Evolutionary conservation across 92 coral and sea anemone genomes (phyloP).

Genomic region (Actinernus sp.): DNA sequence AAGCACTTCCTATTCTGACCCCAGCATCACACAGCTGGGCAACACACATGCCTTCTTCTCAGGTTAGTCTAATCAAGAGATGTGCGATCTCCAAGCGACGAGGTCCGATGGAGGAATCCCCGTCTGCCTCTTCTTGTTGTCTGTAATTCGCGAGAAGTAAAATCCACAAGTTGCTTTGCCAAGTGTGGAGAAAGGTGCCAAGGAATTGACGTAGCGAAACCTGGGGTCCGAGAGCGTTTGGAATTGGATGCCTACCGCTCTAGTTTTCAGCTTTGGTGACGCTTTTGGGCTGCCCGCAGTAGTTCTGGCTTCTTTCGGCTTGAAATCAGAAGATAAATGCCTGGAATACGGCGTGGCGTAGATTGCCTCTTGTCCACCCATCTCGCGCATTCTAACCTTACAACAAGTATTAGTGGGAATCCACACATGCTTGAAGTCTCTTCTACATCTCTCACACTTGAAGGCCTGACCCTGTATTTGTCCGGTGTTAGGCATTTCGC

Average conservation of each 20-base stretch:
- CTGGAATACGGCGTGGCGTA: constrained; percentile 71
- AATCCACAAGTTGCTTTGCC: constrained; percentile 95
- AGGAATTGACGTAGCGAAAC: constrained; percentile 73
- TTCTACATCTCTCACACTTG: constrained; percentile 88
- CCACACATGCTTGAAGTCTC: constrained; percentile 89
- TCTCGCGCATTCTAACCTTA: constrained; percentile 28
- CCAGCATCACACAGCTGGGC: neutral
- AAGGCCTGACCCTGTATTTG: constrained; percentile 76
- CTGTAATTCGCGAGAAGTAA: constrained; percentile 89
- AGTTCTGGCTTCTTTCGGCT: constrained; percentile 27
- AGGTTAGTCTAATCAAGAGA: constrained; percentile 30
- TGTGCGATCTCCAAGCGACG: constrained; percentile 91
- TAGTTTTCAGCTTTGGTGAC: constrained; percentile 3
- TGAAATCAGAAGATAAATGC: constrained; percentile 45
- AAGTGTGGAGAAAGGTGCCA: constrained; percentile 94
- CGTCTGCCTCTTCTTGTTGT: constrained; percentile 87
- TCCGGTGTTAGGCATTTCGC: constrained; percentile 89
- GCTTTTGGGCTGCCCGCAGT: constrained; percentile 12
- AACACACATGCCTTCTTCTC: too few relatives aligned
- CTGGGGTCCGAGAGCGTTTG: constrained; percentile 63
- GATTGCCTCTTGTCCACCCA: constrained; percentile 1
- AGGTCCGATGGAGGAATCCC: constrained; percentile 98
- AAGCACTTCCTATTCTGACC: too few relatives aligned
- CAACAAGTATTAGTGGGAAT: constrained; percentile 94
- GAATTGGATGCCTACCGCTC: constrained; percentile 22